Evolutionary conservation across 2,797 vertebrate species (phyloP), one percentile per base, ranked within the genome.

Genomic region (Adelosebastes latens): DNA sequence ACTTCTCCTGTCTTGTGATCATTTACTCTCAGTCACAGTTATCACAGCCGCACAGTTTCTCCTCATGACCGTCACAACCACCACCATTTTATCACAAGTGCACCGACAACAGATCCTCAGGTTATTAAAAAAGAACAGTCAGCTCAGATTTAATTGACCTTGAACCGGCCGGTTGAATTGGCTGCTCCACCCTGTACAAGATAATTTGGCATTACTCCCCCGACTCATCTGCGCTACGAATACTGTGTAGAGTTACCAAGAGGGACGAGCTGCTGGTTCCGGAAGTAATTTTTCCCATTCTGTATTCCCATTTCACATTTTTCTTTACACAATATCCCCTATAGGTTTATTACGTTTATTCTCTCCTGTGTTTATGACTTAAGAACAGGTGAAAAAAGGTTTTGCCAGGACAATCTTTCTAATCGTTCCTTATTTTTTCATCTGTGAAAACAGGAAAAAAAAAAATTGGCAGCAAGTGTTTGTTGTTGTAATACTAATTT

Each of bases 21-120:
- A 59, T 80, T 82, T 82, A 34, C 63, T 86, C 81, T 80, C 60
- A 25, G 72, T 87, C 76, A 62, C 79, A 60, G 87, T 81, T 62
- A 56, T 49, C 64, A 27, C 74, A 55, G 69, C 79, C 27, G 81
- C 70, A 58, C 75, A 25, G 39, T 72, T 72, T 65, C 63, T 42
- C 59, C 46, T 49, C 66, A 22, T n/a, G 29, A 80, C 68, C 9
- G 4, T 46, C 59, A 52, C 60, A 6, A 18, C 6, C 32, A 0
- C 10, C 16, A 5, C 25, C 46, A 5, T 46, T 24, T 29, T 7
- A 16, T 68, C 72, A 36, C 25, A 31, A 2, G 1, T 10, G 27
- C 20, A 31, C 10, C 2, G 20, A 12, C 53, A 2, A 66, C 36
- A 77, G 71, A 83, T 68, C 56, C 73, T 80, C 77, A 80, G 81